Evolutionary conservation across 2,888 invertebrate species (phyloP).

Genomic region (Rhorus exstirpatorius): DNA sequence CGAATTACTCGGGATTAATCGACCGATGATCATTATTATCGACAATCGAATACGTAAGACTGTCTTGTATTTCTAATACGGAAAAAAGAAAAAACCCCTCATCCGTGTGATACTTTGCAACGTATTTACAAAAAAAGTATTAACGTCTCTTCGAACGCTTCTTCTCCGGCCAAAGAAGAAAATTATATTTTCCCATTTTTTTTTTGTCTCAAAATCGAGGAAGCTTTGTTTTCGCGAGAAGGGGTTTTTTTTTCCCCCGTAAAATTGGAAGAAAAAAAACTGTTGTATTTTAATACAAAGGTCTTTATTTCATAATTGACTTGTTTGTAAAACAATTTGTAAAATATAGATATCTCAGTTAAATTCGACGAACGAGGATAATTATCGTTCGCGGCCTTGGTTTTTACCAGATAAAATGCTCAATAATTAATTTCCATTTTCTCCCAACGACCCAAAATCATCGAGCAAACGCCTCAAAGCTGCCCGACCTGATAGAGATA

Average conservation of each 20-base stretch:
- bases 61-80: neutral
- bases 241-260: too few relatives aligned
- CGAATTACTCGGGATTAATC: constrained; percentile 41
- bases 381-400: constrained; percentile 13
- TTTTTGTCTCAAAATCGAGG: too few relatives aligned
- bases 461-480: constrained; percentile 80
- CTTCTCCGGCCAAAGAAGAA: too few relatives aligned
- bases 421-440: neutral
- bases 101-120: too few relatives aligned
- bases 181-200: too few relatives aligned
- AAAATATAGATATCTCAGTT: constrained; percentile 39
- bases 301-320: too few relatives aligned
- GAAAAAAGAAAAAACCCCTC: too few relatives aligned
- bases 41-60: neutral
- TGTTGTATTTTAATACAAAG: neutral
- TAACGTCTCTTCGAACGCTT: too few relatives aligned
- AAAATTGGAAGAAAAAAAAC: too few relatives aligned
- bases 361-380: neutral
- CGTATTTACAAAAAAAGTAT: too few relatives aligned
- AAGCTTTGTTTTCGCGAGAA: too few relatives aligned
- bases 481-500: constrained; percentile 94
- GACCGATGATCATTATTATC: neutral
- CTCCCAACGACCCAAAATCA: neutral
- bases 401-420: constrained; percentile 34
- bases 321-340: constrained; percentile 1